A percentile compares a stretch with the other conserved stretches of the same genome.
Conservation (phyloP, 2,888 invertebrate genomes). For the Epirrita christyi region DNA sequence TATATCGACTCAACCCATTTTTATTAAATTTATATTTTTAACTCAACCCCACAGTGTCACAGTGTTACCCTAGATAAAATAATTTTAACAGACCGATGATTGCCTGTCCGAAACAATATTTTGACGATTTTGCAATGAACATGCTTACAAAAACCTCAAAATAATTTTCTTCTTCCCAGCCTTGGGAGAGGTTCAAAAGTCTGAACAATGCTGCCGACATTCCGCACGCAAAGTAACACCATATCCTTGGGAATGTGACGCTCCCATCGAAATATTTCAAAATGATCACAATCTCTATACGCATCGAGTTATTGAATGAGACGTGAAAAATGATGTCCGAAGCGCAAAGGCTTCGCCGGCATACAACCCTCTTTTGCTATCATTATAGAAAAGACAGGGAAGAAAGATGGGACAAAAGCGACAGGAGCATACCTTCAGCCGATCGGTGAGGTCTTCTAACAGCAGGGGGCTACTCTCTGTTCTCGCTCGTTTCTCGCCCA, state of each 20-base stretch:
- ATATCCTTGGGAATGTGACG: constrained; percentile 82
- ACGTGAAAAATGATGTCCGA: constrained; percentile 83
- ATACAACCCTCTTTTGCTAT: constrained; percentile 55
- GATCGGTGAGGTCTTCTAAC: constrained; percentile 70
- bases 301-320: constrained; percentile 83
- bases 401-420: constrained; percentile 75
- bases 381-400: constrained; percentile 47
- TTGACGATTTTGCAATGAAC: neutral
- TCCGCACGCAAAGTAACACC: constrained; percentile 84
- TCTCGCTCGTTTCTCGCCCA: constrained; percentile 60
- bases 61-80: no score
- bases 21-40: no score
- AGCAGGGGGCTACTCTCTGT: constrained; percentile 67
- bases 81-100: no score
- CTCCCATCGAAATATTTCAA: constrained; percentile 81
- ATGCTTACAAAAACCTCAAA: neutral
- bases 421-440: constrained; percentile 61
- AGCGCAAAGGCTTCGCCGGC: constrained; percentile 76
- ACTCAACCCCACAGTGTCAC: no score
- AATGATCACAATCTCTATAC: constrained; percentile 82
- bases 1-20: no score
- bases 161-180: constrained; percentile 2
- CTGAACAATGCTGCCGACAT: constrained; percentile 52
- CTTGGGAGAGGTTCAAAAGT: constrained; percentile 9
- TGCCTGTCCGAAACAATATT: neutral